phyloP scores from a whole-genome alignment of 2,888 invertebrate genomes.

The Pristionchus entomophagus region DNA sequence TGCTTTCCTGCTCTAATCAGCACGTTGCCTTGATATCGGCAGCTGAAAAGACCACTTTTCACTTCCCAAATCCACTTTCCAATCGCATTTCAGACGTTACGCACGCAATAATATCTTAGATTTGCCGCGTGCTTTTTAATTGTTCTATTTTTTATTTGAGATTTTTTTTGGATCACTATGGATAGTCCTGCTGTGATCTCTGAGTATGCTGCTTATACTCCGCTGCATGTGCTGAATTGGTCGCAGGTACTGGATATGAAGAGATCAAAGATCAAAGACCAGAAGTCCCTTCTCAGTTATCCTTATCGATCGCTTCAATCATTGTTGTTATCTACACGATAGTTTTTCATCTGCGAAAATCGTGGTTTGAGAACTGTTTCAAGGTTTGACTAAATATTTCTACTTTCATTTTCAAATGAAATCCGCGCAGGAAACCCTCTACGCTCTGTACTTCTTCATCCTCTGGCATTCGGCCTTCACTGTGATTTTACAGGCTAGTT shows the following conservation, averaged over 20 bases:
- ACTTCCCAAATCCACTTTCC: background rate
- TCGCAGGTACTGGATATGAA: background rate
- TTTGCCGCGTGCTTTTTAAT: no score
- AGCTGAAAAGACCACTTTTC: no score
- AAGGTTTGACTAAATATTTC: no score
- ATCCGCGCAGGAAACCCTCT: background rate
- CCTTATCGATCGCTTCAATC: background rate
- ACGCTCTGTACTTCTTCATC: conserved; percentile 1
- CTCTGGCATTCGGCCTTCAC: background rate
- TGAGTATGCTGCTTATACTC: background rate
- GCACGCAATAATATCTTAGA: background rate
- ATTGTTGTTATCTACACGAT: background rate
- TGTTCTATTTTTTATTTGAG: no score
- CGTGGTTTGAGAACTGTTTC: conserved; percentile 35
- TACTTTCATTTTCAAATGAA: no score
- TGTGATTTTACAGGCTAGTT: background rate
- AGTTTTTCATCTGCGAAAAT: background rate
- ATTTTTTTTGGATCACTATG: background rate
- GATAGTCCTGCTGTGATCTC: background rate
- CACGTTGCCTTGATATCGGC: background rate
- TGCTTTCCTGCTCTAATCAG: background rate
- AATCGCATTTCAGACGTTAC: background rate
- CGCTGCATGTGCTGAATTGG: background rate
- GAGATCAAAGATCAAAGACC: no score
- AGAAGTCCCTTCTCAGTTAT: no score